These are phyloP conservation scores for Lacanobia oleracea DNA, from an alignment of 2,888 invertebrate species.

Conservation along the genomic window DNA sequence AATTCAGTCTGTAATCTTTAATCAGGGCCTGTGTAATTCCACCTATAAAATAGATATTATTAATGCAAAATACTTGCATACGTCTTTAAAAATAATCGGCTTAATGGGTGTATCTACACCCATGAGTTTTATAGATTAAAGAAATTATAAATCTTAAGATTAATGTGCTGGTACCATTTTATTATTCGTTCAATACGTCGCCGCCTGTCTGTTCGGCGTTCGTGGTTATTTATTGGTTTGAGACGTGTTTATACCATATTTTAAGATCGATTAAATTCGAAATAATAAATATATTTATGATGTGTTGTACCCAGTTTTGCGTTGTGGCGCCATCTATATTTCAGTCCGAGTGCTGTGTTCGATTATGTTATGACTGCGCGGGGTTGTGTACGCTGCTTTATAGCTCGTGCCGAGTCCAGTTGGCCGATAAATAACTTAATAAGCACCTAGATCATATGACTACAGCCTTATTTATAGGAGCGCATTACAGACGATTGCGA, in stretches of 20 bases:
- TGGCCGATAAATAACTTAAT: conserved; percentile 71
- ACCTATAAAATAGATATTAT: conserved; percentile 35
- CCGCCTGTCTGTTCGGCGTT: conserved; percentile 68
- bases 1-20: conserved; percentile 58
- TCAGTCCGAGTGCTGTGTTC: conserved; percentile 64
- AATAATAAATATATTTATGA: conserved; percentile 82
- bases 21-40: conserved; percentile 39
- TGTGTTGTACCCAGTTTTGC: conserved; percentile 74
- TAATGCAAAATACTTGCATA: conserved; percentile 42
- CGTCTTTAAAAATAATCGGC: conserved; percentile 58
- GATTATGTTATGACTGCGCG: conserved; percentile 67
- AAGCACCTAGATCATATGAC: conserved; percentile 71
- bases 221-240: conserved; percentile 75
- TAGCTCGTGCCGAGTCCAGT: conserved; percentile 68
- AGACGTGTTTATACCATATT: conserved; percentile 78
- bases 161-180: conserved; percentile 57
- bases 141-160: conserved; percentile 65
- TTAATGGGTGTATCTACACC: conserved; percentile 57
- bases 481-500: conserved; percentile 55
- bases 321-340: conserved; percentile 78
- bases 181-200: conserved; percentile 69
- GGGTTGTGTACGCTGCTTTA: conserved; percentile 71
- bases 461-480: conserved; percentile 68
- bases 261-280: conserved; percentile 79
- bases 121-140: conserved; percentile 57